Evolutionary conservation across 2,888 invertebrate species (phyloP).

Genomic region (Pasiphila rectangulata): DNA sequence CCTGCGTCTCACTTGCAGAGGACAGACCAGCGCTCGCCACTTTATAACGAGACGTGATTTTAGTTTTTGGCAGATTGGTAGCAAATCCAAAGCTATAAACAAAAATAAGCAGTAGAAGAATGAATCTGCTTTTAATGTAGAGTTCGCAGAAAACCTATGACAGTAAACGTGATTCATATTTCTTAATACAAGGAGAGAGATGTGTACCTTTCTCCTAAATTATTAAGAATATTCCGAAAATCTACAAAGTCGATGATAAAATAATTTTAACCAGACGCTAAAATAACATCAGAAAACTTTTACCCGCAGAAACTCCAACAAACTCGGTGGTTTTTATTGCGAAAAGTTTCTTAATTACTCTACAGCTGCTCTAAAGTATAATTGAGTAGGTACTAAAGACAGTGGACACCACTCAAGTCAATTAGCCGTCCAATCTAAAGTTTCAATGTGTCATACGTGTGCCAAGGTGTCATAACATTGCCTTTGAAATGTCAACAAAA

Average conservation of each 20-base stretch:
- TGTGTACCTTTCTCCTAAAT: too few species aligned
- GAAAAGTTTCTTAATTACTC: slow-evolving; percentile 14
- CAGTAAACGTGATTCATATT: too few species aligned
- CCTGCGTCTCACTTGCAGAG: slow-evolving; percentile 13
- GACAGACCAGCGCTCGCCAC: too few species aligned
- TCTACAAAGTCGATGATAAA: too few species aligned
- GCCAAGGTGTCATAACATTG: slow-evolving; percentile 26
- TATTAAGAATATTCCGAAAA: too few species aligned
- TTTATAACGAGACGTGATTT: too few species aligned
- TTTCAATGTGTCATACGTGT: slow-evolving; percentile 24
- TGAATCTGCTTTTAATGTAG: too few species aligned
- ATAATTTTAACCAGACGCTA: not conserved
- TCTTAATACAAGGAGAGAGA: too few species aligned
- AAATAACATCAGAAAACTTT: not conserved
- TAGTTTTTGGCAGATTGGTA: too few species aligned
- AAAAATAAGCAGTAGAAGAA: too few species aligned
- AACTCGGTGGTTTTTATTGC: slow-evolving; percentile 9
- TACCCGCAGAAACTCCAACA: not conserved
- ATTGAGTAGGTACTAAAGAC: slow-evolving; percentile 16
- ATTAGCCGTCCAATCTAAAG: slow-evolving; percentile 28
- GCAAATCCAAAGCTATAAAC: too few species aligned
- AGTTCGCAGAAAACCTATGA: too few species aligned
- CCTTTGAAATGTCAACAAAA: slow-evolving; percentile 27
- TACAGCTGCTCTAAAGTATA: slow-evolving; percentile 16
- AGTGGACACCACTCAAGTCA: slow-evolving; percentile 17